A percentile compares a stretch with the other conserved stretches of the same genome.
These are phyloP conservation scores for Nomada ruficornis DNA, from an alignment of 2,888 invertebrate species.

Conservation along the genomic window DNA sequence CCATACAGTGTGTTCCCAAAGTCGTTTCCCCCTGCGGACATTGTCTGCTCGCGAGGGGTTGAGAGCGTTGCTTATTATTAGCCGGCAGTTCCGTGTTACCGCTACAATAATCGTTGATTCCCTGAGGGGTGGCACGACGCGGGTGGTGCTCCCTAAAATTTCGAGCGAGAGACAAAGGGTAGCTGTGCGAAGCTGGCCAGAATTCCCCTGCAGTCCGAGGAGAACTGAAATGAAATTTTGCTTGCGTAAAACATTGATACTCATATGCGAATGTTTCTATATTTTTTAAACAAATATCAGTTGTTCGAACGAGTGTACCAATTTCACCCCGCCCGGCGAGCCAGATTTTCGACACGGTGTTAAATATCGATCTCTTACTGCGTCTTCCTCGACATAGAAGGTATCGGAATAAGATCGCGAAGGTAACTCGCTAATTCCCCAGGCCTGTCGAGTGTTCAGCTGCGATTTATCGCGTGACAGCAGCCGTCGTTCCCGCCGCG, in stretches of 20 bases:
- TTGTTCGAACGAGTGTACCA: neutral
- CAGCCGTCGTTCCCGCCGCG: slow-evolving; percentile 47
- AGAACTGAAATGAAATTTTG: no score
- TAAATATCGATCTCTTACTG: slow-evolving; percentile 37
- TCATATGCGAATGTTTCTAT: neutral
- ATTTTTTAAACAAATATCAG: neutral
- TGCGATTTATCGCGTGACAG: slow-evolving; percentile 55
- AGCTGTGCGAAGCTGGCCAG: neutral
- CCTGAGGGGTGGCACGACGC: slow-evolving; percentile 9
- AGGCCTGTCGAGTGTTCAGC: slow-evolving; percentile 11
- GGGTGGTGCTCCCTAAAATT: slow-evolving; percentile 35
- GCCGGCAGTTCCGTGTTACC: slow-evolving; percentile 46
- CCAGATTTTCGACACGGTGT: slow-evolving; percentile 20
- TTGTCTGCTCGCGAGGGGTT: slow-evolving; percentile 46
- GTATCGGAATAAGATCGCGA: slow-evolving; percentile 23
- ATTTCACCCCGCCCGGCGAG: neutral
- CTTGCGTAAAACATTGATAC: no score
- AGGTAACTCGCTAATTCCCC: slow-evolving; percentile 48
- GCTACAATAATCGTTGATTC: slow-evolving; percentile 56
- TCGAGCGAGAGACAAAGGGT: slow-evolving; percentile 22
- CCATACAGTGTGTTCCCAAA: slow-evolving; percentile 43
- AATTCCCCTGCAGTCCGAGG: neutral
- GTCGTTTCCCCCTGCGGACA: slow-evolving; percentile 44
- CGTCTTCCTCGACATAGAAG: neutral
- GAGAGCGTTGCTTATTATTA: slow-evolving; percentile 59